Evolutionary conservation across 1,140 invertebrate genomes (phyloP), one percentile per base, ranked within the genome.

Genomic region (Drosophila insularis): DNA sequence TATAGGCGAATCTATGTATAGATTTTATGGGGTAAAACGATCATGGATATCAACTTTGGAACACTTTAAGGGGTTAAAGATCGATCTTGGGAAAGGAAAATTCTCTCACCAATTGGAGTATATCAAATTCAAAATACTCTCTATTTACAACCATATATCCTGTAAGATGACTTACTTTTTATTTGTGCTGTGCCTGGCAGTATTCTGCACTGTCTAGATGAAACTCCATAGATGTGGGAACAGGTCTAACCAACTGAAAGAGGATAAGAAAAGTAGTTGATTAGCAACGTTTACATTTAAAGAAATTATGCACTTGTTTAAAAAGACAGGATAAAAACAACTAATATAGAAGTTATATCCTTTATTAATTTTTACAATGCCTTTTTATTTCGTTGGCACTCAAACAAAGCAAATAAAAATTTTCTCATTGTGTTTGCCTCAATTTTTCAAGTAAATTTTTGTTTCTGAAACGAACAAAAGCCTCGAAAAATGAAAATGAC

Each of bases 161-260:
- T n/a, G n/a, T n/a, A 31, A 31, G 53, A 7, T 37, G 11, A 71
- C 90, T 91, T 71, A 91, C 91, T 92, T 92, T 95, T 95, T 97
- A 97, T 97, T 97, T 97, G 96, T 97, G 96, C 96, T 97, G 96
- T 93, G 96, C 97, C 95, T 98, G 97, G 95, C 97, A 98, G 94
- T 97, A 97, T 94, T 98, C 96, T 94, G 96, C 96, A 93, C 96
- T 97, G 94, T 97, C 96, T 95, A 97, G 95, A 94, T 97, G 96
- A 96, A 98, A 98, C 97, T 98, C 97, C 97, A 98, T 98, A 96
- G 97, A 97, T 96, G 96, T 96, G 94, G 95, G 94, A 93, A 95
- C 90, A 91, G 89, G 91, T 91, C 89, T 78, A 90, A 86, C 89
- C 77, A 92, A 78, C 91, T 92, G 79, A 21, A 46, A 64, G 55